A percentile compares a stretch with the other conserved stretches of the same genome.
Evolutionary conservation across 2,888 invertebrate genomes (phyloP).

Genomic region (Smittia sp.): DNA sequence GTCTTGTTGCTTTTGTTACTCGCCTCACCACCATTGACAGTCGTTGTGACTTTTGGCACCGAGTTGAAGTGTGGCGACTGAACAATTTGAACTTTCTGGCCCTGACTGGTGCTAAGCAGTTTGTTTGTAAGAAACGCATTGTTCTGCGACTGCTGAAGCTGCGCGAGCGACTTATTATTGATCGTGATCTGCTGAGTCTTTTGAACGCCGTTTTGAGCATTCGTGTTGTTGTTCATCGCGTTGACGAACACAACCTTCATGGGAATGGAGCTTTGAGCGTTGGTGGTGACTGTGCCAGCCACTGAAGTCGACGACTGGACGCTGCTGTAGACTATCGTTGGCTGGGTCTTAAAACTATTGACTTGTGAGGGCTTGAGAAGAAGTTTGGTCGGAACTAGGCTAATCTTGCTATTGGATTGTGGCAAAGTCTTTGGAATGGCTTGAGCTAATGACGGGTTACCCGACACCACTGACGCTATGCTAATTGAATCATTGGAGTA

Average conservation of each 20-base stretch:
- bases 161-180: conserved; percentile 20
- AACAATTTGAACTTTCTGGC: conserved; percentile 18
- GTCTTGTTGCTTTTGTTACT: conserved; percentile 2
- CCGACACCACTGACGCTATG: conserved; percentile 28
- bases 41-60: conserved; percentile 7
- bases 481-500: conserved; percentile 37
- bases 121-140: background rate
- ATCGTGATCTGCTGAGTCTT: conserved; percentile 1
- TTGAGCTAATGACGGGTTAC: background rate
- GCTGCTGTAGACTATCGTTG: conserved; percentile 35
- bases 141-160: conserved; percentile 19
- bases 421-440: conserved; percentile 35
- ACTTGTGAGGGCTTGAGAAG: conserved; percentile 48
- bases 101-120: conserved; percentile 6
- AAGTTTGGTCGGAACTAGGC: conserved; percentile 53
- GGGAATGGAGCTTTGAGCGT: conserved; percentile 29
- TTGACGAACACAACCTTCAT: conserved; percentile 40
- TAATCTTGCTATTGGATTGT: conserved; percentile 48
- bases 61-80: background rate
- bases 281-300: background rate
- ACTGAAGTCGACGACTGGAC: conserved; percentile 22
- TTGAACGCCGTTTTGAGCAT: background rate
- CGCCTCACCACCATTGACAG: background rate
- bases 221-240: conserved; percentile 7
- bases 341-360: conserved; percentile 16